Percentiles rank a stretch among this genome's conserved stretches.
Evolutionary conservation across 2,113 vertebrate genomes (phyloP).

Genomic region (Paraplagusia blochii): DNA sequence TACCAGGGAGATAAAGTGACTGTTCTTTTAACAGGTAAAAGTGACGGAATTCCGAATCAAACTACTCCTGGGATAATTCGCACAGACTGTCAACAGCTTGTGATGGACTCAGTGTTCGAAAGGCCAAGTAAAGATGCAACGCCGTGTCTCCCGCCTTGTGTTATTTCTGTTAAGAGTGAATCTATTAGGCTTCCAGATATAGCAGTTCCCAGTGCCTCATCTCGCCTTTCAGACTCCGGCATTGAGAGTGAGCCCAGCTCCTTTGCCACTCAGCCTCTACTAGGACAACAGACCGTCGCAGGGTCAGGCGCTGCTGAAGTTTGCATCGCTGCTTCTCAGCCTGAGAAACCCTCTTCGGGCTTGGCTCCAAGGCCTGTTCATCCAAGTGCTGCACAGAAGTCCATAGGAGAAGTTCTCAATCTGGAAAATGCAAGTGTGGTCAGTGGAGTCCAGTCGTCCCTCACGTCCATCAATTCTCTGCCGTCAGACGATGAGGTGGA

Average conservation of each 20-base stretch:
- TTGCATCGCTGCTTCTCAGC: slow-evolving; percentile 63
- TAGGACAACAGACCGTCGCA: slow-evolving; percentile 73
- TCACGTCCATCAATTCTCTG: slow-evolving; percentile 97
- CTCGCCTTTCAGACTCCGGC: slow-evolving; percentile 93
- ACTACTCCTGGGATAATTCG: slow-evolving; percentile 56
- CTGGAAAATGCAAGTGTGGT: slow-evolving; percentile 88
- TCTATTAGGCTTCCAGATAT: slow-evolving; percentile 78
- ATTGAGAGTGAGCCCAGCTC: slow-evolving; percentile 96
- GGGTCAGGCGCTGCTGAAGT: slow-evolving; percentile 60
- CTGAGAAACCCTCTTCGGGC: slow-evolving; percentile 76
- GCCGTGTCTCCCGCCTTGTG: slow-evolving; percentile 20
- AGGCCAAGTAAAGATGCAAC: slow-evolving; percentile 34
- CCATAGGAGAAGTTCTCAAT: slow-evolving; percentile 78
- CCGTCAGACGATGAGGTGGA: slow-evolving; percentile 93
- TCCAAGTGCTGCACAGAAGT: slow-evolving; percentile 76
- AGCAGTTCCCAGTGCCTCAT: slow-evolving; percentile 79
- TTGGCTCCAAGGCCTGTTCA: slow-evolving; percentile 75
- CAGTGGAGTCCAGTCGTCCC: slow-evolving; percentile 93
- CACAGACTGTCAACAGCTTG: slow-evolving; percentile 41
- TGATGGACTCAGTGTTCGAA: slow-evolving; percentile 43
- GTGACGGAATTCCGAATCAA: slow-evolving; percentile 53
- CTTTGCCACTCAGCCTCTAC: slow-evolving; percentile 82
- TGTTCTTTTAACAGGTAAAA: slow-evolving; percentile 73
- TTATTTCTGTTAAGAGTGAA: slow-evolving; percentile 73
- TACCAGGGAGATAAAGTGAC: slow-evolving; percentile 80